Base-by-base conservation (phyloP, 2,113 vertebrate species). In the Camelus dromedarius region DNA sequence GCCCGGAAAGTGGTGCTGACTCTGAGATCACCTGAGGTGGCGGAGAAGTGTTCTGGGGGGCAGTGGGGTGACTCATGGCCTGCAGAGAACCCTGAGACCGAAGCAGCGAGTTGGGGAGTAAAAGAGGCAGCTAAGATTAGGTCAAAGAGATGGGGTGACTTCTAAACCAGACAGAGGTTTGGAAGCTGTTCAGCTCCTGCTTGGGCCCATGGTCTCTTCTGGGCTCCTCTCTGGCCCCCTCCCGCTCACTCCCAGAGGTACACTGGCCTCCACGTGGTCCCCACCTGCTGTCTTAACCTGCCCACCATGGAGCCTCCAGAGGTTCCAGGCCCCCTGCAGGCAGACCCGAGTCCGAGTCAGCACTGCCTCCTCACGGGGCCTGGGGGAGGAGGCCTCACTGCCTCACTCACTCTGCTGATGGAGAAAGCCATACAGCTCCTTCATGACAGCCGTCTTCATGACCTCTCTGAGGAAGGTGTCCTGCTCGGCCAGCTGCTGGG, bases 381-480 rank as follows among this genome's bases (percentile, higher is more conserved):
- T 8, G 28, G 88, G 13, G n/a, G 9, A 1, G 2, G 16, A 79
- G 13, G 76, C 76, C 32, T 38, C 52, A 14, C 7, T 14, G 52
- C 76, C 69, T 12, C 12, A 66, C 98, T 98, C 98, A 99, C 99
- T 98, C 97, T 99, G 99, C 0, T 94, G 81, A 22, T 81, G 93
- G 66, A 99, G 98, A 98, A 99, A 99, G 12, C 35, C 1, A 0
- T 98, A 99, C 48, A 99, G 99, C 52, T 99, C 98, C 93, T 97
- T 97, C 98, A 99, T 99, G 92, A 99, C 96, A 11, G 98, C 97
- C 0, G 99, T 99, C 96, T 98, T 98, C 99, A 99, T 99, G 96
- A 99, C 98, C 97, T 99, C 98, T 32, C 19, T 35, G 20, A 99
- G 97, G 97, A 99, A 99, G 19, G 1, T 26, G 0, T 99, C 99